phyloP scores from a whole-genome alignment of 2,888 invertebrate genomes.

The Drosophila macrospina region DNA sequence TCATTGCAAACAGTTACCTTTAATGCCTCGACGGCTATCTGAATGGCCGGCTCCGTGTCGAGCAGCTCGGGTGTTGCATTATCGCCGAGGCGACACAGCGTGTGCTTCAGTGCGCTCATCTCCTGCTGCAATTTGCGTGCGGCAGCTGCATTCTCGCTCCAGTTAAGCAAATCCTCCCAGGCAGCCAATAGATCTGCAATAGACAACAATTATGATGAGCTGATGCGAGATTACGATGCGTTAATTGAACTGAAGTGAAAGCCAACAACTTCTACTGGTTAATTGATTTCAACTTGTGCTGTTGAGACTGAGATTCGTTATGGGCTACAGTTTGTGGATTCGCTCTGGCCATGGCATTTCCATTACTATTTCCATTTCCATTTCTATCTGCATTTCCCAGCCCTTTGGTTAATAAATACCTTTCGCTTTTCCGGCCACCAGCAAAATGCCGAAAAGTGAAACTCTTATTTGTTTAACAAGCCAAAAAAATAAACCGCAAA shows the following conservation, averaged over 20 bases:
- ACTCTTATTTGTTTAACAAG: slow-evolving; percentile 37
- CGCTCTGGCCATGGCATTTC: slow-evolving; percentile 4
- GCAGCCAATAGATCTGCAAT: slow-evolving; percentile 84
- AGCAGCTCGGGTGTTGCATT: slow-evolving; percentile 82
- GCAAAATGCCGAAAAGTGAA: slow-evolving; percentile 32
- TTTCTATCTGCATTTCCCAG: background rate
- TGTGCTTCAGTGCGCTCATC: slow-evolving; percentile 84
- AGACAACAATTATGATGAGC: slow-evolving; percentile 14
- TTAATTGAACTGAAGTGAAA: slow-evolving; percentile 49
- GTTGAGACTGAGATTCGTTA: background rate
- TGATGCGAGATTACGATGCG: slow-evolving; percentile 8
- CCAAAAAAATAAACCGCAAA: slow-evolving; percentile 21
- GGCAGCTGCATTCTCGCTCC: slow-evolving; percentile 85
- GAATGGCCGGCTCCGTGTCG: slow-evolving; percentile 85
- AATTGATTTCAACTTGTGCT: slow-evolving; percentile 7
- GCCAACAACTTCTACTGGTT: slow-evolving; percentile 14
- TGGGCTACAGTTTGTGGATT: background rate
- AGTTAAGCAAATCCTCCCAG: slow-evolving; percentile 85
- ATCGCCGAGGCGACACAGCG: slow-evolving; percentile 84
- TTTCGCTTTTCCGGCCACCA: slow-evolving; percentile 44
- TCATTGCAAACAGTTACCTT: too few relatives aligned
- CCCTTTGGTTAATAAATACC: slow-evolving; percentile 63
- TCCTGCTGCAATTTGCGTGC: slow-evolving; percentile 85
- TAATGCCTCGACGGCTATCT: slow-evolving; percentile 84
- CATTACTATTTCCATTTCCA: too few relatives aligned